A percentile compares a stretch with the other conserved stretches of the same genome.
phyloP scores from a whole-genome alignment of 2,888 invertebrate species.

The Rhagonycha lutea region DNA sequence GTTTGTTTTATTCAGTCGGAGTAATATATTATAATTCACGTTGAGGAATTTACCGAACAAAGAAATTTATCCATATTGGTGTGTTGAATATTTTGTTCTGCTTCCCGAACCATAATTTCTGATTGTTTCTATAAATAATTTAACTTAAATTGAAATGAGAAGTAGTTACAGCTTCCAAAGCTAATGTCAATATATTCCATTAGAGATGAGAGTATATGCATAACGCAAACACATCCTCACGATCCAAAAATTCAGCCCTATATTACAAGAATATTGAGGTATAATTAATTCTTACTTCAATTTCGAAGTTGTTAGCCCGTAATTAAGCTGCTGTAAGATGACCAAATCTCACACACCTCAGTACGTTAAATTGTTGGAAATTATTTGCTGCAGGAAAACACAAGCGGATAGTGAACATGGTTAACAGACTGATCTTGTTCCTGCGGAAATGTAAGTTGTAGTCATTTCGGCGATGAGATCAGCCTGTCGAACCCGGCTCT shows the following conservation, averaged over 20 bases:
- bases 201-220: not conserved
- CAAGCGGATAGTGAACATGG: conserved; percentile 39
- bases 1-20: no score
- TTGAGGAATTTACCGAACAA: no score
- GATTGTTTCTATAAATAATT: no score
- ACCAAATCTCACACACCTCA: not conserved
- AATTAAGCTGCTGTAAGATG: not conserved
- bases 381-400: conserved; percentile 15
- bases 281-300: not conserved
- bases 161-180: no score
- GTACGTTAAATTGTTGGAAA: conserved; percentile 9
- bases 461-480: conserved; percentile 59
- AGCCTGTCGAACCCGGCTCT: conserved; percentile 54
- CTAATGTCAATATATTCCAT: not conserved
- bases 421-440: conserved; percentile 57
- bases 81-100: no score
- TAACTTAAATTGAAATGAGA: no score
- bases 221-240: not conserved
- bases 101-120: no score
- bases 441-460: conserved; percentile 54
- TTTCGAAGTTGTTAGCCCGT: not conserved
- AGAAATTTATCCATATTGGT: no score
- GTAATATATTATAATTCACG: no score
- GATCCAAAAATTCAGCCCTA: no score
- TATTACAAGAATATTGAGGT: no score